phyloP scores from a whole-genome alignment of 1,140 invertebrate genomes.

The Temnothorax nylanderi region DNA sequence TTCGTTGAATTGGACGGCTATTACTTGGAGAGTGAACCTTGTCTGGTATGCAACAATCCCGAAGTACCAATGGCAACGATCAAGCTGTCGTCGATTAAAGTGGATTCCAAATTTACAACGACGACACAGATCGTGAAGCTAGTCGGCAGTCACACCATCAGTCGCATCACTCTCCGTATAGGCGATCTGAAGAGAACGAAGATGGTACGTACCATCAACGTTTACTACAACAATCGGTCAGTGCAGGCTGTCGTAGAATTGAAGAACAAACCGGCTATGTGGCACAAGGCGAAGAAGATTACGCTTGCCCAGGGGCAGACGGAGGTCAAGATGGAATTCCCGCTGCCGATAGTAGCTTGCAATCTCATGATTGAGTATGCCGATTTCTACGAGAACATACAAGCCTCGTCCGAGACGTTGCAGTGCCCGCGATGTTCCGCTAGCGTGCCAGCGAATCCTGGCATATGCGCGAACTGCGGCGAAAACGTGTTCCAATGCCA shows the following conservation, averaged over 20 bases:
- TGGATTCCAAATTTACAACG: constrained; percentile 98
- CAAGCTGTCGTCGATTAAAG: constrained; percentile 97
- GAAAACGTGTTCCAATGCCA: constrained; percentile 99
- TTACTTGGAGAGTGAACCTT: constrained; percentile 98
- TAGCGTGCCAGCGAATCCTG: constrained; percentile 98
- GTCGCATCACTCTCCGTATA: constrained; percentile 96
- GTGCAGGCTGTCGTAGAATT: constrained; percentile 98
- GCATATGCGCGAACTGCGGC: constrained; percentile 98
- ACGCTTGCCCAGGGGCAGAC: constrained; percentile 95
- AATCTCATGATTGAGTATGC: constrained; percentile 99
- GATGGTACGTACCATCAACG: constrained; percentile 98
- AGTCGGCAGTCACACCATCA: constrained; percentile 97
- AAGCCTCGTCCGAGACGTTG: constrained; percentile 93
- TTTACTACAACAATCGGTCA: constrained; percentile 98
- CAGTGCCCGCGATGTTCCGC: constrained; percentile 98
- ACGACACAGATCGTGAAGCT: constrained; percentile 99
- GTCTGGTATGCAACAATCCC: constrained; percentile 98
- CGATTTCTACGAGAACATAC: constrained; percentile 97
- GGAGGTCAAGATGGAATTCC: constrained; percentile 98
- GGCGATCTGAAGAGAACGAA: constrained; percentile 98
- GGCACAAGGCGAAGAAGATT: constrained; percentile 98
- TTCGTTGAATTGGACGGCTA: constrained; percentile 98
- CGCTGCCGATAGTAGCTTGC: constrained; percentile 97
- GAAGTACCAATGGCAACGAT: constrained; percentile 96
- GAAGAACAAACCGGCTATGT: constrained; percentile 97